Percentiles rank a stretch among this genome's conserved stretches.
Conservation (phyloP, 2,797 vertebrate genomes). For the Anisognathus igniventris region DNA sequence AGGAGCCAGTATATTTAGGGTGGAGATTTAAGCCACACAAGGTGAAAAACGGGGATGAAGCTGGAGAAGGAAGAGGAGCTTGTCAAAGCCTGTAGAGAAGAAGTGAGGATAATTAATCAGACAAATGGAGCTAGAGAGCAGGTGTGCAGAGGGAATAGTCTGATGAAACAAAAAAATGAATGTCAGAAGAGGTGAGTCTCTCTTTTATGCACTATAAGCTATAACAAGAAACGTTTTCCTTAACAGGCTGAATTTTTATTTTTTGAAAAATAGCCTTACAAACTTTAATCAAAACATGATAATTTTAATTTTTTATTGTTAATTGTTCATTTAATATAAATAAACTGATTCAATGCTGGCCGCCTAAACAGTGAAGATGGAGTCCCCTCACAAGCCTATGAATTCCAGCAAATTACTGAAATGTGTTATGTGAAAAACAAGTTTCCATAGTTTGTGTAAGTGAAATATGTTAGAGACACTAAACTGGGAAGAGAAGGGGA, state of each 20-base stretch:
- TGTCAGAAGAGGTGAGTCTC: background rate
- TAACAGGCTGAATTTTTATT: background rate
- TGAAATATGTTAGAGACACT: background rate
- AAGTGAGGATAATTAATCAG: constrained; percentile 46
- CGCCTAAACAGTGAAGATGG: background rate
- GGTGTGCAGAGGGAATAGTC: constrained; percentile 6
- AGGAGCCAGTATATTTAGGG: background rate
- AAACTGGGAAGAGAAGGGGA: background rate
- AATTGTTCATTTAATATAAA: background rate
- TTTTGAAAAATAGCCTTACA: background rate
- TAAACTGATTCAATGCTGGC: background rate
- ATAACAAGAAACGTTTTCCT: background rate
- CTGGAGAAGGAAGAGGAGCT: constrained; percentile 9
- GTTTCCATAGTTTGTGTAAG: background rate
- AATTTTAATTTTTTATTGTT: background rate
- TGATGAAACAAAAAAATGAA: constrained; percentile 9
- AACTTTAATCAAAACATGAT: background rate
- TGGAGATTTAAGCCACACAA: background rate
- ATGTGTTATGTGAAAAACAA: background rate
- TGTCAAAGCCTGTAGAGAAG: constrained; percentile 20
- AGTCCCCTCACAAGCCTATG: background rate
- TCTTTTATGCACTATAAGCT: background rate
- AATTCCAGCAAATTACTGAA: background rate
- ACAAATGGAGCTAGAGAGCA: constrained; percentile 29
- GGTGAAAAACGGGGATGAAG: background rate